Conservation (phyloP, 2,113 vertebrate genomes). For the Xiphorhynchus elegans region DNA sequence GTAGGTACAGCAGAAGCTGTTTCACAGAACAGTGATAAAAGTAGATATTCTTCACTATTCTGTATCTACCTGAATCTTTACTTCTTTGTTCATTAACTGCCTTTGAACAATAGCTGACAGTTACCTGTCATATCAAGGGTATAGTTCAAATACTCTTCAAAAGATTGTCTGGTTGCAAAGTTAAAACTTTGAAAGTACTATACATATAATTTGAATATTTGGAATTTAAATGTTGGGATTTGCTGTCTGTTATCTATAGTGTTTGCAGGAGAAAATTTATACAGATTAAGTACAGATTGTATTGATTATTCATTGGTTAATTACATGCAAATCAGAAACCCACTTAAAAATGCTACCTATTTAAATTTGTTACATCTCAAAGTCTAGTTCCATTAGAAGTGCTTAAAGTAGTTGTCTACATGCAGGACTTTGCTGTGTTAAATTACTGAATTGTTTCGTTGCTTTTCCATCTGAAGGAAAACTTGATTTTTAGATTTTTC, state of each 20-base stretch:
- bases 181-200: neutral
- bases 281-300: neutral
- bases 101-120: neutral
- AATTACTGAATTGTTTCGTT: neutral
- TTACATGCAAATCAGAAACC: neutral
- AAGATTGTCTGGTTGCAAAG: neutral
- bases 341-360: neutral
- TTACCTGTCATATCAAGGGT: neutral
- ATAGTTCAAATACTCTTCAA: neutral
- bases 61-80: neutral
- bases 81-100: neutral
- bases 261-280: neutral
- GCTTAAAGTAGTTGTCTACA: neutral
- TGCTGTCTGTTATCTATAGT: neutral
- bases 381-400: neutral
- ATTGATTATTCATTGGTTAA: neutral
- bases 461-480: neutral
- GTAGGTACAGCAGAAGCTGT: neutral
- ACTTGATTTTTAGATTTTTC: neutral
- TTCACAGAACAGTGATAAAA: neutral
- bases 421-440: neutral
- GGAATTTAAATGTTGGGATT: neutral
- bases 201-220: neutral
- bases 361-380: neutral
- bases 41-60: neutral